Evolutionary conservation across 2,888 invertebrate genomes (phyloP).

Genomic region (Lamproptera curius): DNA sequence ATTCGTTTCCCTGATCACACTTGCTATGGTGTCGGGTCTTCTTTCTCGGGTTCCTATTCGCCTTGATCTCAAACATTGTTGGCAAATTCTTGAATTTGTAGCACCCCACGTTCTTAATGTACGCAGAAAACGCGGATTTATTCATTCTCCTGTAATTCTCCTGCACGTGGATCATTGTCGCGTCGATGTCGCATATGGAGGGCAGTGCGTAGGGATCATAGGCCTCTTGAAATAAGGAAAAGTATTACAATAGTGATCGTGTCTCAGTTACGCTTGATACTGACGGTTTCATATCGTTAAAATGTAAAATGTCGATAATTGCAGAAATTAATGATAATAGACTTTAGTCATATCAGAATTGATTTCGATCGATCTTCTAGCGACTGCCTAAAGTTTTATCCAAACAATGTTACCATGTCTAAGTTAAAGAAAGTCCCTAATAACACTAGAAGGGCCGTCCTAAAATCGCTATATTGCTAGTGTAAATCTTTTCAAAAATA

Average conservation of each 20-base stretch:
- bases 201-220: conserved; percentile 26
- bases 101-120: conserved; percentile 39
- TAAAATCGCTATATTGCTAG: no score
- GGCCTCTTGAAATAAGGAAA: conserved; percentile 56
- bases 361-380: no score
- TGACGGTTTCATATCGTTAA: no score
- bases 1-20: not conserved
- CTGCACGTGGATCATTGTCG: conserved; percentile 35
- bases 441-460: no score
- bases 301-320: no score
- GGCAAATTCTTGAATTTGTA: conserved; percentile 33
- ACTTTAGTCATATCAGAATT: no score
- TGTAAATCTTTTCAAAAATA: no score
- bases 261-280: not conserved
- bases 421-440: no score
- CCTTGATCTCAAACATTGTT: conserved; percentile 25
- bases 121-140: conserved; percentile 32
- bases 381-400: no score
- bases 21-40: conserved; percentile 4
- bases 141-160: conserved; percentile 26
- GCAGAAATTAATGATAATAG: no score
- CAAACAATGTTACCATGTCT: no score
- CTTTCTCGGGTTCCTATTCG: conserved; percentile 7
- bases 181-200: conserved; percentile 42
- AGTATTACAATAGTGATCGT: conserved; percentile 27